These are phyloP conservation scores for roundworm (Caenorhabditis elegans) DNA, from an alignment of 1,140 invertebrate species.

Conservation along the genomic window DNA sequence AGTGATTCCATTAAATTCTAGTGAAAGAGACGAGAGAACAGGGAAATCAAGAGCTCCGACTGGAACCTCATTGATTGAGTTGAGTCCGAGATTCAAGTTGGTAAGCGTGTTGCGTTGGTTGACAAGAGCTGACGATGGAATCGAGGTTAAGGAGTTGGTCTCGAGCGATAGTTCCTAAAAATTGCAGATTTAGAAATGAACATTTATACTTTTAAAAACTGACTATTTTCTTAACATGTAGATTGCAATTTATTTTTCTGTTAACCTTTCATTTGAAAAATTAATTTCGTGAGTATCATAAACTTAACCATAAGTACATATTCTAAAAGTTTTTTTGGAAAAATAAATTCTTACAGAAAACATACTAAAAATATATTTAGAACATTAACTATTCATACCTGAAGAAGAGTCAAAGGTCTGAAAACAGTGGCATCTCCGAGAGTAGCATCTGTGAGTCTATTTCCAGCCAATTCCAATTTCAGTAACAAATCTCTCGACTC, in stretches of 20 bases:
- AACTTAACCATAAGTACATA: no score
- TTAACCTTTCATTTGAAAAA: no score
- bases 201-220: background rate
- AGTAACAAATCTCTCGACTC: conserved; percentile 55
- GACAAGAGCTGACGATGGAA: conserved; percentile 61
- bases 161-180: conserved; percentile 63
- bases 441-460: conserved; percentile 56
- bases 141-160: conserved; percentile 60
- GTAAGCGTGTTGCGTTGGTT: conserved; percentile 58
- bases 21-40: conserved; percentile 57
- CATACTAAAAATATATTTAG: no score
- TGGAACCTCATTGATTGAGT: conserved; percentile 62
- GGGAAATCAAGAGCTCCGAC: conserved; percentile 64
- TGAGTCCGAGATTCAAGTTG: conserved; percentile 64
- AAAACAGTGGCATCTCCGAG: conserved; percentile 58
- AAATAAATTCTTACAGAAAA: no score
- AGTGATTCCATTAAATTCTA: conserved; percentile 66
- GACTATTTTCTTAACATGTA: no score
- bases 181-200: background rate
- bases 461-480: conserved; percentile 64
- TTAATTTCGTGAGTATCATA: no score
- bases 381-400: background rate
- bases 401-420: conserved; percentile 55
- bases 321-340: no score
- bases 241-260: no score